Base-by-base conservation (phyloP, 2,113 vertebrate species). In the Hippotragus niger region DNA sequence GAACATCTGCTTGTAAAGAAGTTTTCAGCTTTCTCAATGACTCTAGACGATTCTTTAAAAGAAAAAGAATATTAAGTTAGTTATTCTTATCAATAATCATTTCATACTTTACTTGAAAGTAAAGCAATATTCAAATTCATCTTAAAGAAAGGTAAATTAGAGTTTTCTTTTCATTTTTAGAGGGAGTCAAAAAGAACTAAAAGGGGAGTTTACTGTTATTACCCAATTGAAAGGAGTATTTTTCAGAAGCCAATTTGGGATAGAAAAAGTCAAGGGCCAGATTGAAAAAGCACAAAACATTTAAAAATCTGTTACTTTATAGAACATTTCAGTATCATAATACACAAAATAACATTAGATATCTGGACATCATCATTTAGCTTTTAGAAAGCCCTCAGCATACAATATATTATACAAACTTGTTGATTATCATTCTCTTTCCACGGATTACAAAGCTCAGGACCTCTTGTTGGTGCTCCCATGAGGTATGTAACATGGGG, bases 1-100 rank as follows among this genome's bases (percentile, higher is more conserved):
- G 99, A 53, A 99, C 98, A 85, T 99, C 99, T 47, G 98, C 98
- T 98, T 99, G 99, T 67, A 99, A 98, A 60, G 99, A 99, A 0
- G 97, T 45, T 96, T 99, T 99, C 86, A 99, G 60, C 5, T 99
- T 99, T 94, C 99, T 99, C 92, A 99, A 99, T 0, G 98, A 99
- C 98, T 99, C 99, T 47, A 99, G 98, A 58, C 99, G 99, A 97
- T 99, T 99, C 99, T 99, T 98, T 93, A 55, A 90, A 95, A 98
- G 57, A 92, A 83, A 85, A 92, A 87, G 5, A 82, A 93, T 29
- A 91, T 58, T 36, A 80, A 55, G 88, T 96, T 81, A 88, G 29
- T 92, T 96, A 92, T 60, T 90, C 40, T 92, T 7, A 97, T 78
- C 29, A 94, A 95, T 33, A 93, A 95, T 67, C 17, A 90, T 71